These are phyloP conservation scores for Drosophila peninsularis DNA, from an alignment of 2,888 invertebrate genomes.

Conservation along the genomic window DNA sequence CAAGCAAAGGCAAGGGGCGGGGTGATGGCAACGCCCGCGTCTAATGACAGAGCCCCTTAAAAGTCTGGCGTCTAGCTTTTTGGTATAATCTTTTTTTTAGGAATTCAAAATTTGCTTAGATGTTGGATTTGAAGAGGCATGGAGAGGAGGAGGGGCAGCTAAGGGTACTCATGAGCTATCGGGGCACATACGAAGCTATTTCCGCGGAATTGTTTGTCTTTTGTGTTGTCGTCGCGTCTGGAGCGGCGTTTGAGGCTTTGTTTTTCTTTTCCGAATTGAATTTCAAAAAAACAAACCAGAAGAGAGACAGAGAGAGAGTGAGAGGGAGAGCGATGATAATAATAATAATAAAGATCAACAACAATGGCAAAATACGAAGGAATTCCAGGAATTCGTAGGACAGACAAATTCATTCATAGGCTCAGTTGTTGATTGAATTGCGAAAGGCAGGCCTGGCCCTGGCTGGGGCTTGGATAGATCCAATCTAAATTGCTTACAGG, in stretches of 20 bases:
- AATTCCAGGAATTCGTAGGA: constrained; percentile 47
- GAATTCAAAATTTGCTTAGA: constrained; percentile 27
- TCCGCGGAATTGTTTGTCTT: constrained; percentile 73
- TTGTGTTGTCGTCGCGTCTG: constrained; percentile 63
- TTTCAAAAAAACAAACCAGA: constrained; percentile 44
- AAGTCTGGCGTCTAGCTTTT: constrained; percentile 26
- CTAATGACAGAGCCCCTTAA: constrained; percentile 35
- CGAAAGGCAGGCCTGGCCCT: not conserved
- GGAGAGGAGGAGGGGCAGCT: not conserved
- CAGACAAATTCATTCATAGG: constrained; percentile 65
- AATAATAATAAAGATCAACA: constrained; percentile 40
- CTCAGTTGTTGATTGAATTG: constrained; percentile 63
- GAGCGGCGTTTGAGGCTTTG: constrained; percentile 43
- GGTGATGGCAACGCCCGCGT: constrained; percentile 22
- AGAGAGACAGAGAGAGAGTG: not conserved
- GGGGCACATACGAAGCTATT: constrained; percentile 41
- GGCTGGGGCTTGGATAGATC: not conserved
- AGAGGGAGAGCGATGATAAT: constrained; percentile 20
- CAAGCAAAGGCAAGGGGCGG: not conserved
- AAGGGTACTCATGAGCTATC: not conserved
- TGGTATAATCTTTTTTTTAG: not conserved
- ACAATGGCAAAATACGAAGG: constrained; percentile 40
- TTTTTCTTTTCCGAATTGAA: constrained; percentile 59
- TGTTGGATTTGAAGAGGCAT: constrained; percentile 14
- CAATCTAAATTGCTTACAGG: constrained; percentile 2